A percentile compares a stretch with the other conserved stretches of the same genome.
Conservation (phyloP, 1,140 invertebrate genomes). For the Metopolophium dirhodum region DNA sequence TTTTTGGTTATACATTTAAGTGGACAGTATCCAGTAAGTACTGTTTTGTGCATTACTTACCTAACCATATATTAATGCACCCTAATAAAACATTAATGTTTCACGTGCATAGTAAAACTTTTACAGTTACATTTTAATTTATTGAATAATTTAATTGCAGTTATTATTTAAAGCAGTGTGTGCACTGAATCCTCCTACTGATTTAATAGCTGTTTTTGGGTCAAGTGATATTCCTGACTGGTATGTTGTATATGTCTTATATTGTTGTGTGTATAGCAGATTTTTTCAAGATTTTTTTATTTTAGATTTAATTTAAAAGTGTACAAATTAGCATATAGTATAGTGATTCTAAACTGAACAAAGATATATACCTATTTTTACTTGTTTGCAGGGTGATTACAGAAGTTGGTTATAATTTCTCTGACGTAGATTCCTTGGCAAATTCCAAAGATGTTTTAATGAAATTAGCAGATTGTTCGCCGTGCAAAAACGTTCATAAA, state of each 20-base stretch:
- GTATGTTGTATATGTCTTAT: conserved; percentile 66
- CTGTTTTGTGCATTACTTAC: neutral
- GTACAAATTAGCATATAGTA: neutral
- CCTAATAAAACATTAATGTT: neutral
- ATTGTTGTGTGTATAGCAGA: neutral
- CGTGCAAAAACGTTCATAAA: conserved; percentile 71
- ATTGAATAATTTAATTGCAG: conserved; percentile 61
- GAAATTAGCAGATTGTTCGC: conserved; percentile 72
- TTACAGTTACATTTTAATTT: neutral
- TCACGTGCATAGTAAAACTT: neutral
- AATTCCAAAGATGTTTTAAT: conserved; percentile 61
- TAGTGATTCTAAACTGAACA: neutral
- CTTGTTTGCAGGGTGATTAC: conserved; percentile 62
- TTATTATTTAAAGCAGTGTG: conserved; percentile 75
- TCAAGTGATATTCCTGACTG: conserved; percentile 87
- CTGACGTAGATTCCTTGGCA: conserved; percentile 59
- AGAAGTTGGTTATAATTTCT: conserved; percentile 67
- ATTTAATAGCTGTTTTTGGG: conserved; percentile 73
- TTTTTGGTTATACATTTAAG: conserved; percentile 86
- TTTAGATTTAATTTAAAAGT: neutral
- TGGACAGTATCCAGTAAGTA: conserved; percentile 79
- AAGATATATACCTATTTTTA: neutral
- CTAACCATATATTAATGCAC: too few species aligned
- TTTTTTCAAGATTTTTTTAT: neutral
- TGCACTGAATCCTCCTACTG: conserved; percentile 80